Evolutionary conservation across 1,140 invertebrate genomes (phyloP).

Genomic region (Meloidogyne exigua): DNA sequence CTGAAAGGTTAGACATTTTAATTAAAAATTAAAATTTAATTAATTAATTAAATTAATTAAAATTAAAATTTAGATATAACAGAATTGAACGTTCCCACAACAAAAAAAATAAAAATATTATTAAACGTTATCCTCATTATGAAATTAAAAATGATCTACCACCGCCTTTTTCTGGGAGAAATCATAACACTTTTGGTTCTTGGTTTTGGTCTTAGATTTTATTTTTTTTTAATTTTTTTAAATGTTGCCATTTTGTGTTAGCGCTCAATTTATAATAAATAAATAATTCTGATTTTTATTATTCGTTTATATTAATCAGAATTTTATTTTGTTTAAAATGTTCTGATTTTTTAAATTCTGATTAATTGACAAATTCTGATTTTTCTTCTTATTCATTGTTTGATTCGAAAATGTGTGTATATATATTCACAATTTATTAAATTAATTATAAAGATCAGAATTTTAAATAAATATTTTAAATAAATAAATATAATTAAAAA

Average conservation of each 20-base stretch:
- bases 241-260: not conserved
- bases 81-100: not conserved
- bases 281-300: no score
- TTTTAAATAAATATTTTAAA: no score
- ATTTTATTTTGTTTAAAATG: no score
- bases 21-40: no score
- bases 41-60: not conserved
- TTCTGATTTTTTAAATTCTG: no score
- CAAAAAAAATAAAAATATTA: not conserved
- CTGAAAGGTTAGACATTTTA: conserved; percentile 8
- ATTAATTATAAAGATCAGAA: no score
- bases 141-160: conserved; percentile 20
- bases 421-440: no score
- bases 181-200: conserved; percentile 17
- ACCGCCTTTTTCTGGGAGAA: conserved; percentile 7
- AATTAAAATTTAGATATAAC: not conserved
- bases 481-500: no score
- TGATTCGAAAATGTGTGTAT: no score
- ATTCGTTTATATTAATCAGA: no score
- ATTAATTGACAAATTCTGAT: not conserved
- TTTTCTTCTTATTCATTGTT: not conserved
- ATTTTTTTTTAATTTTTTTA: not conserved
- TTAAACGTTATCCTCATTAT: conserved; percentile 25
- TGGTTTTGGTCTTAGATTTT: conserved; percentile 17
- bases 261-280: not conserved